Percentiles rank a stretch among this genome's conserved stretches.
phyloP scores from a whole-genome alignment of 2,113 vertebrate species.

The Tachysurus fulvidraco region DNA sequence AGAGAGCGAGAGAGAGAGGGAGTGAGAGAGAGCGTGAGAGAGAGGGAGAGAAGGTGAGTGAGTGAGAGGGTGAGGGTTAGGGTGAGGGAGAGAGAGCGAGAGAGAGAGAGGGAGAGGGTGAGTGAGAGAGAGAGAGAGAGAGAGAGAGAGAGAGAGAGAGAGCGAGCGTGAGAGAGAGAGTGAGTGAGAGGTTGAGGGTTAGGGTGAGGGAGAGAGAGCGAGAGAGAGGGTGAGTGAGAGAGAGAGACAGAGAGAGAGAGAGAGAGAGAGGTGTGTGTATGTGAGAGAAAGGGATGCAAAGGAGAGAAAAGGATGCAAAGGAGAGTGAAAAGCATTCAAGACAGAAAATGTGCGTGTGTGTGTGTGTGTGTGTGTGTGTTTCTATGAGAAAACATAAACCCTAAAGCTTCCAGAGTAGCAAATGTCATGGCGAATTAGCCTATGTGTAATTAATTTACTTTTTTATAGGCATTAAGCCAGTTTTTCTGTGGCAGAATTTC shows the following conservation, averaged over 20 bases:
- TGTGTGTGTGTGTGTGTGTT: background rate
- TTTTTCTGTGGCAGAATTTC: too few species aligned
- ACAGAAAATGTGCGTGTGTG: background rate
- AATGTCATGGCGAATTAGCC: background rate
- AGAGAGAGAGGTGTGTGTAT: too few species aligned
- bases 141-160: conserved; percentile 1
- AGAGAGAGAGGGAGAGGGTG: background rate
- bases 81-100: conserved; percentile 12
- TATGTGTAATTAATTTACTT: too few species aligned
- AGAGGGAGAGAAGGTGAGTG: too few species aligned
- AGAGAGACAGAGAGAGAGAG: background rate
- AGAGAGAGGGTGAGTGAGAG: too few species aligned
- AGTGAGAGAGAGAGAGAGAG: background rate
- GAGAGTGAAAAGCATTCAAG: background rate
- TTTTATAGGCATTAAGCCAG: too few species aligned
- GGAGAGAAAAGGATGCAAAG: background rate
- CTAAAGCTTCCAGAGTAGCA: background rate
- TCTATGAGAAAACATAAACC: background rate
- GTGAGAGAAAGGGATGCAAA: background rate
- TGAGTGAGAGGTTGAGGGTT: background rate
- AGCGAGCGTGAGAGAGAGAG: background rate
- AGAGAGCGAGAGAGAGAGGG: background rate
- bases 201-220: background rate
- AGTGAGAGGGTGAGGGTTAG: too few species aligned
- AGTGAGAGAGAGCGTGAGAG: too few species aligned